phyloP scores from a whole-genome alignment of 1,140 invertebrate species.

The Portunus trituberculatus region DNA sequence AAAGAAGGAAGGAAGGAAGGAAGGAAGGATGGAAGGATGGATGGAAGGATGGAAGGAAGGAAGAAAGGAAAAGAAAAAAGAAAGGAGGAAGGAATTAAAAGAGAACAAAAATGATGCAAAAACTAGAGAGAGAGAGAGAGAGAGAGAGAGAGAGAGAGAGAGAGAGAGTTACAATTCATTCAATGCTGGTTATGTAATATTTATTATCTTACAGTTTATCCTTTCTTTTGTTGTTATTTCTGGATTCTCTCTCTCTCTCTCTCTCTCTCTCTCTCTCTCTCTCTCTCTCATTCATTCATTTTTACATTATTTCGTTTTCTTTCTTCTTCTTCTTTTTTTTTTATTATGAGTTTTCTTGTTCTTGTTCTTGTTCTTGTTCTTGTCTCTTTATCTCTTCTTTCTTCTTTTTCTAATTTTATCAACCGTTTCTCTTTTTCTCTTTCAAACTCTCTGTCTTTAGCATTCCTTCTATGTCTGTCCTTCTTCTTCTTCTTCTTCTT shows the following conservation, averaged over 20 bases:
- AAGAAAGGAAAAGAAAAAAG: too few relatives aligned
- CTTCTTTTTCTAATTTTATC: neutral
- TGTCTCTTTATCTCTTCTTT: neutral
- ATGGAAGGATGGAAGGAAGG: too few relatives aligned
- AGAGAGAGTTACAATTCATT: neutral
- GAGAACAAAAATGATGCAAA: neutral
- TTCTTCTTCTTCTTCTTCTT: neutral
- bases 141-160: too few relatives aligned
- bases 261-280: constrained; percentile 14
- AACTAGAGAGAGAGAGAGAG: neutral
- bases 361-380: neutral
- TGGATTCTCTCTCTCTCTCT: neutral
- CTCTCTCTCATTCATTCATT: neutral
- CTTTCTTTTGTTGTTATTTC: neutral
- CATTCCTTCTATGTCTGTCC: neutral
- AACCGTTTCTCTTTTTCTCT: neutral
- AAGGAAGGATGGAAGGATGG: too few relatives aligned
- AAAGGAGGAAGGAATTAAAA: neutral
- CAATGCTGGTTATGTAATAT: too few relatives aligned
- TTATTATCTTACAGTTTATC: neutral
- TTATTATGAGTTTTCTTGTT: too few relatives aligned
- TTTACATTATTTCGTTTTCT: too few relatives aligned
- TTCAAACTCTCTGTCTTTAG: neutral
- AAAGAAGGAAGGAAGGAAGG: too few relatives aligned
- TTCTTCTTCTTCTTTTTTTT: too few relatives aligned